Evolutionary conservation across 2,888 invertebrate species (phyloP).

Genomic region (Eupithecia insigniata): DNA sequence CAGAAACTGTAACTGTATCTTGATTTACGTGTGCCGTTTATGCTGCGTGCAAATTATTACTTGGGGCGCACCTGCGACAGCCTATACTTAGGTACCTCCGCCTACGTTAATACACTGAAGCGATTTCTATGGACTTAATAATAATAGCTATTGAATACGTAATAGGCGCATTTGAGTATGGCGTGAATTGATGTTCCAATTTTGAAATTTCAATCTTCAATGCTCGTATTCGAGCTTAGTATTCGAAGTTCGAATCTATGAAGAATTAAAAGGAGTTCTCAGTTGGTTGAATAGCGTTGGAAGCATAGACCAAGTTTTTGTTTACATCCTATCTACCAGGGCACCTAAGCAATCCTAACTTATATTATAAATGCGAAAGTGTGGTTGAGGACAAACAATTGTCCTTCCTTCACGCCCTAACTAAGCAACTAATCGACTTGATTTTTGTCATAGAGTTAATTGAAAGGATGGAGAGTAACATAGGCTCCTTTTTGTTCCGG

Average conservation of each 20-base stretch:
- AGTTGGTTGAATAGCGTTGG: neutral
- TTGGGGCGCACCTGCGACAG: slow-evolving; percentile 65
- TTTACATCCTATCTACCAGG: too few species aligned
- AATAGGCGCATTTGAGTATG: slow-evolving; percentile 35
- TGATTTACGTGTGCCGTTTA: slow-evolving; percentile 66
- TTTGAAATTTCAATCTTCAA: slow-evolving; percentile 5
- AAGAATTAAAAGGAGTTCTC: neutral
- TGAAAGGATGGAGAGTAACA: too few species aligned
- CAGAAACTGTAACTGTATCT: slow-evolving; percentile 51
- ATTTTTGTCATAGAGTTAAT: too few species aligned
- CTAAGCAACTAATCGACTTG: too few species aligned
- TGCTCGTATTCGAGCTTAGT: too few species aligned
- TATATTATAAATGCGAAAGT: too few species aligned
- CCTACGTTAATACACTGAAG: slow-evolving; percentile 47
- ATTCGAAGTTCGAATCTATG: neutral
- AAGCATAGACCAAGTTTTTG: too few species aligned
- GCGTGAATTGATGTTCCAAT: slow-evolving; percentile 27
- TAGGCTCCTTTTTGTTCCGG: too few species aligned
- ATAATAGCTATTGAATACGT: slow-evolving; percentile 42
- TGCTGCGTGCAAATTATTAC: slow-evolving; percentile 71
- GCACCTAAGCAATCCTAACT: too few species aligned
- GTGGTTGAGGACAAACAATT: too few species aligned
- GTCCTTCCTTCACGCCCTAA: too few species aligned
- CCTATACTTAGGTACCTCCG: slow-evolving; percentile 32
- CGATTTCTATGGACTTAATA: slow-evolving; percentile 50